These are phyloP conservation scores for Siphlonurus alternatus DNA, from an alignment of 2,888 invertebrate species.

Conservation along the genomic window DNA sequence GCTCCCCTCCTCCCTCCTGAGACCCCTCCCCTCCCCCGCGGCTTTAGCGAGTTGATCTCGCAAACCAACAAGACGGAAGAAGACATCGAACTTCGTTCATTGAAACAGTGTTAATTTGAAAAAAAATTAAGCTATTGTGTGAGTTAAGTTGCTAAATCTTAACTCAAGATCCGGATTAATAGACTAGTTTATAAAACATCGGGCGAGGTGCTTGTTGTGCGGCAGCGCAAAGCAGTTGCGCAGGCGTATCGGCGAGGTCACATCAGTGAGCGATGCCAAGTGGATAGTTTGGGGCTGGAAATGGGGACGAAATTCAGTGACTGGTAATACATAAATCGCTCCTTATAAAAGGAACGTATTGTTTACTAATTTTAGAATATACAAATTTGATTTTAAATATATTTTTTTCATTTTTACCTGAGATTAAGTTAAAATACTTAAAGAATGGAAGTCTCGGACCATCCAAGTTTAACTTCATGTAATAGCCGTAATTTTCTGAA, in stretches of 20 bases:
- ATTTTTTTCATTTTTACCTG: not conserved
- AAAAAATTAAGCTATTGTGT: not conserved
- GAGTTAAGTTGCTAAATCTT: not conserved
- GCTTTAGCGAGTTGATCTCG: not conserved
- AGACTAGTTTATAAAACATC: not conserved
- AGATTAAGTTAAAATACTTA: not conserved
- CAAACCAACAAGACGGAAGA: not conserved
- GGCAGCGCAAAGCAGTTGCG: not conserved
- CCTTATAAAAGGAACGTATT: not conserved
- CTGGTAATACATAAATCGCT: not conserved
- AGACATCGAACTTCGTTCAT: too few species aligned
- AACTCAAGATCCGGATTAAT: not conserved
- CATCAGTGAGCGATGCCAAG: slow-evolving; percentile 1
- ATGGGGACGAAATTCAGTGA: not conserved
- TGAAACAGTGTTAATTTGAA: too few species aligned
- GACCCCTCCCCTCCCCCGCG: not conserved
- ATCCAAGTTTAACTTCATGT: not conserved
- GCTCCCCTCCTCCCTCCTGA: not conserved
- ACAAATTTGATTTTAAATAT: not conserved
- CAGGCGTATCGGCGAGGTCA: slow-evolving; percentile 1
- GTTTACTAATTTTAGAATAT: not conserved
- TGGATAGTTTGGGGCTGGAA: not conserved
- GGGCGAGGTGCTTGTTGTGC: not conserved
- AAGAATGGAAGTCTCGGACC: not conserved
- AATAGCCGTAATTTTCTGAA: not conserved